Base-by-base conservation (phyloP, 2,113 vertebrate species). In the Pteropus alecto region DNA sequence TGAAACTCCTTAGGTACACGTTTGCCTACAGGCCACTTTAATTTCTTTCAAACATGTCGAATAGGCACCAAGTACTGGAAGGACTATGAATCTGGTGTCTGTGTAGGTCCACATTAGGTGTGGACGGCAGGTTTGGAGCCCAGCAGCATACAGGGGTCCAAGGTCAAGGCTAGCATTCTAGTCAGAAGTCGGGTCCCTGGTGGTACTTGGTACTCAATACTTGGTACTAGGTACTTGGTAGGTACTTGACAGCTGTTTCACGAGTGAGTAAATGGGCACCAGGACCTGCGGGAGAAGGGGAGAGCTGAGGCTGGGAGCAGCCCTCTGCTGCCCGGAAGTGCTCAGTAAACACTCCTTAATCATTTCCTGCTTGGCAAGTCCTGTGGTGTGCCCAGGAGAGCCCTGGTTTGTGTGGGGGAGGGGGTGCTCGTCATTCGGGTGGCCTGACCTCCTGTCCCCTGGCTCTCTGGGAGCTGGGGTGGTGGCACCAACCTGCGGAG, bases 341-440 rank as follows among this genome's bases (percentile, higher is more conserved):
- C 71, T 93, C 71, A 5, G 87, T 67, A 65, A 83, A 86, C 6
- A 28, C 35, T 81, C 22, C 22, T 56, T 77, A 87, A 76, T 81
- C 78, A 58, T 96, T 90, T 96, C 94, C 87, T 92, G 48, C 73
- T 21, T 79, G 54, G 85, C n/a, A 26, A 68, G 43, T 16, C 77
- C 70, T 12, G 43, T 8, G 26, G n/a, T 43, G 33, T 86, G 77
- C 51, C n/a, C 6, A 11, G 58, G 87, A 87, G 77, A 65, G 90
- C 56, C 38, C 46, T 88, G 30, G 79, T 54, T 46, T 1, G 3
- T 1, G 0, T 41, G 46, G 86, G 67, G 85, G 73, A 67, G 21
- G 51, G 76, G 67, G 14, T 67, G 58, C 54, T 48, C 21, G 60
- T 26, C 70, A 21, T 22, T 87, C 1, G 0, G 70, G 35, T 41